Percentiles rank a stretch among this genome's conserved stretches.
These are phyloP conservation scores for Microtus montanus DNA, from an alignment of 2,113 vertebrate species.

Conservation along the genomic window DNA sequence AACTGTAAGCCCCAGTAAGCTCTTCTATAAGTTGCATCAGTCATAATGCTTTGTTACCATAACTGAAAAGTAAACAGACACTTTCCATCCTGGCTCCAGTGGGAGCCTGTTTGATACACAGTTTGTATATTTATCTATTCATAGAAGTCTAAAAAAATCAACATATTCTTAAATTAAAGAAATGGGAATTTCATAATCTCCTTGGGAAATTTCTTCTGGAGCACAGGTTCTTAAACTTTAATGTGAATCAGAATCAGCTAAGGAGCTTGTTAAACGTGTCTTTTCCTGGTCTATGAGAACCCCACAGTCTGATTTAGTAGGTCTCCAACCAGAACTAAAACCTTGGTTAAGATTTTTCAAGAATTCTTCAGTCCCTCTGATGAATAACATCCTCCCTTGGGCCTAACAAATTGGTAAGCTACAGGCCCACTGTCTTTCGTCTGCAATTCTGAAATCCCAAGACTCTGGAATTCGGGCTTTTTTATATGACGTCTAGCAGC, in stretches of 20 bases:
- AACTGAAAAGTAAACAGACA: background rate
- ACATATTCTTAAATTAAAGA: slow-evolving; percentile 11
- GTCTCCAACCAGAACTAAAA: slow-evolving; percentile 15
- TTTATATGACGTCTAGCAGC: slow-evolving; percentile 12
- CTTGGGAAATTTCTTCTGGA: slow-evolving; percentile 50
- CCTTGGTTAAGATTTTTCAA: slow-evolving; percentile 49
- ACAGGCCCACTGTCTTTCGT: background rate
- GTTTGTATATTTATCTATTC: slow-evolving; percentile 18
- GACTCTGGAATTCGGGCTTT: slow-evolving; percentile 46
- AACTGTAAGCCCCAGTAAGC: background rate
- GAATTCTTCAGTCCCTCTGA: slow-evolving; percentile 33
- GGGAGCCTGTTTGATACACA: background rate
- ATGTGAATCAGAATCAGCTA: slow-evolving; percentile 28
- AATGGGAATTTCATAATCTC: slow-evolving; percentile 17
- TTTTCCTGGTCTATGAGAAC: background rate
- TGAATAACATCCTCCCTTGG: background rate
- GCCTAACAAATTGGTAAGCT: slow-evolving; percentile 46
- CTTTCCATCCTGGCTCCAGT: background rate
- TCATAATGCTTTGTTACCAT: no score
- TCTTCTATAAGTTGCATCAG: background rate
- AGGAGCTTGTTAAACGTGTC: slow-evolving; percentile 43
- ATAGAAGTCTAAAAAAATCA: slow-evolving; percentile 49
- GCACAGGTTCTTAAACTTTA: slow-evolving; percentile 47
- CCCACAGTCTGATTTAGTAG: slow-evolving; percentile 48
- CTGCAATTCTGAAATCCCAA: slow-evolving; percentile 52